Evolutionary conservation across 2,797 vertebrate genomes (phyloP).

Genomic region (Chiroxiphia lanceolata): DNA sequence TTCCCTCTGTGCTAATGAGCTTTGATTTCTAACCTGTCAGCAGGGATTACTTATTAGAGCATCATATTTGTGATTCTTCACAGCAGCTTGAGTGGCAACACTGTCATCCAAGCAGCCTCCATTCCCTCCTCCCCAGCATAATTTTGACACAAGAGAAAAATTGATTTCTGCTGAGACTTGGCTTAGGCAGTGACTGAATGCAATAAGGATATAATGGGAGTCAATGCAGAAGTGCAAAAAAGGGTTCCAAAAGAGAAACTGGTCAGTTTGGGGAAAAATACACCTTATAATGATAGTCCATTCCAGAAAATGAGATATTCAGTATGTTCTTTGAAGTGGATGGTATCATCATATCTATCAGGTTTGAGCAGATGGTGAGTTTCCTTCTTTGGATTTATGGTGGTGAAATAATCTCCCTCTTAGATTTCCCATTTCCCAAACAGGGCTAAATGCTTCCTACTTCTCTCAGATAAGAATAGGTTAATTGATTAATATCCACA

Average conservation of each 20-base stretch:
- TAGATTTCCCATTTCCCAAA: background rate
- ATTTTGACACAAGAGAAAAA: background rate
- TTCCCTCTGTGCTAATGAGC: conserved; percentile 35
- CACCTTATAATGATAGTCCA: background rate
- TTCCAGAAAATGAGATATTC: background rate
- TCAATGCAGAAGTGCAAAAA: background rate
- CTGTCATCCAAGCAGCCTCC: background rate
- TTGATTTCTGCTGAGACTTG: background rate
- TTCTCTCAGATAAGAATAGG: background rate
- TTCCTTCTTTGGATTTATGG: background rate
- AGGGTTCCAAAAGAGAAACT: background rate
- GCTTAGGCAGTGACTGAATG: background rate
- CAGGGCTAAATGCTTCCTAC: background rate
- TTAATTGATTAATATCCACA: background rate
- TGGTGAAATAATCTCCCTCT: background rate
- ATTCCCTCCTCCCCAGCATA: background rate
- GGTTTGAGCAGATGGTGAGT: background rate
- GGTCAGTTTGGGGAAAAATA: background rate
- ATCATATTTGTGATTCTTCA: conserved; percentile 17
- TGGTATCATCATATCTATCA: background rate
- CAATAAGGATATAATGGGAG: background rate
- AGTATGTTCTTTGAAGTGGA: background rate
- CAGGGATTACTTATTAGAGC: conserved; percentile 49
- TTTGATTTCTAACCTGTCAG: conserved; percentile 64
- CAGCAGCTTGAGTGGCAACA: background rate